Base-by-base conservation (phyloP, 2,888 invertebrate species). In the Thymelicus acteon region DNA sequence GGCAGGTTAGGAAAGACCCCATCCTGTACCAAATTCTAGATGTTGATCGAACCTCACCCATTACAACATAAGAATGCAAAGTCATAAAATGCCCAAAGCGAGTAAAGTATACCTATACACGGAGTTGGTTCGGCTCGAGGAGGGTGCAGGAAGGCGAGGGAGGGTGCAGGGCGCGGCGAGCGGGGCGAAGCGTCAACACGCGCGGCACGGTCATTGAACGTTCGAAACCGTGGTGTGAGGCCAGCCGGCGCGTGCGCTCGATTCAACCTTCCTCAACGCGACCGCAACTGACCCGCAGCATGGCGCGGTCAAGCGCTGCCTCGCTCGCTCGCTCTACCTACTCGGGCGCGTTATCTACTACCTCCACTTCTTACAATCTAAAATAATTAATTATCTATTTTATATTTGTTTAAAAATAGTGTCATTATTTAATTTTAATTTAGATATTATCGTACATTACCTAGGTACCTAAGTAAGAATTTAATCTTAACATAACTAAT, bases 181-280 rank as follows among this genome's bases (percentile, higher is more conserved):
- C 82, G 87, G 88, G 84, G 83, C 80, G 85, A 83, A 81, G 85
- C 79, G 84, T 82, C 88, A 89, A 94, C 95, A 95, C 95, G 95
- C 94, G 95, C 92, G 84, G 85, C 85, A 85, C 91, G 92, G 91
- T 92, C 92, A 89, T 85, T 91, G 93, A 92, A 92, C 93, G 93
- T 85, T 86, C 84, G 91, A 80, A 92, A 91, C 90, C 92, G 80
- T 80, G 78, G 88, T 89, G 72, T 80, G 90, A 90, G 90, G 92
- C 93, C 87, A 76, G 77, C 72, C 85, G 87, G 90, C 92, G 91
- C 91, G 91, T 92, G 93, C 90, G 91, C 88, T 90, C 92, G 90
- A 91, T 91, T 92, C 92, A 93, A 93, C 93, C 93, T 93, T 93
- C 92, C 93, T 93, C 93, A 93, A 93, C 83, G 91, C 92, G 92